These are phyloP conservation scores for Phrynocephalus guinanensis DNA, from an alignment of 2,797 vertebrate genomes.

Conservation along the genomic window DNA sequence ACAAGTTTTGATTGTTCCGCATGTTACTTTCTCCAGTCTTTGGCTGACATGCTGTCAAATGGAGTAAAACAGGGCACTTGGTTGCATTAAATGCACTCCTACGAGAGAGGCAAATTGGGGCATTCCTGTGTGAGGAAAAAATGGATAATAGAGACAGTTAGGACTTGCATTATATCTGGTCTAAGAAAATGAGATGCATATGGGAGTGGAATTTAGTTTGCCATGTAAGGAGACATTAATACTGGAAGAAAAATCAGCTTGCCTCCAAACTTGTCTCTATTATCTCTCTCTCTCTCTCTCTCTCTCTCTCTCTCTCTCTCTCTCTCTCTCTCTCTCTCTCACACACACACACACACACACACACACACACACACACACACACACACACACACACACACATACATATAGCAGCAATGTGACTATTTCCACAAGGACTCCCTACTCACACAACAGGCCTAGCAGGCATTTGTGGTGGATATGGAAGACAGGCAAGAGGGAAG, in stretches of 20 bases:
- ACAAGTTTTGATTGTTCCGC: too few relatives aligned
- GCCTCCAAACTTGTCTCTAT: background rate
- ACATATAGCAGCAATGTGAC: background rate
- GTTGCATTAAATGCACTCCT: background rate
- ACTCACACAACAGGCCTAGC: background rate
- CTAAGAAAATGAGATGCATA: background rate
- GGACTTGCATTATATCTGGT: too few relatives aligned
- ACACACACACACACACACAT: too few relatives aligned
- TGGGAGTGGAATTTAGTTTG: background rate
- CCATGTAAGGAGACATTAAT: background rate
- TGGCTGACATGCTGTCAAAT: too few relatives aligned
- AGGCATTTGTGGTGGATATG: background rate
- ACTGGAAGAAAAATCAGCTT: background rate
- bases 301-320: too few relatives aligned
- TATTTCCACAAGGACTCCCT: background rate
- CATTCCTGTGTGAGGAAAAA: background rate
- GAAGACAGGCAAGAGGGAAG: background rate
- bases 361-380: too few relatives aligned
- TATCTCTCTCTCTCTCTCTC: too few relatives aligned
- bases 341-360: too few relatives aligned
- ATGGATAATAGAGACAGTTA: background rate
- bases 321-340: too few relatives aligned
- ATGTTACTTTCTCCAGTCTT: too few relatives aligned
- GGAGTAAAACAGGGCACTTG: background rate
- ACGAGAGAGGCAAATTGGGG: background rate